These are phyloP conservation scores for Dipodomys merriami DNA, from an alignment of 2,113 vertebrate genomes.

Conservation along the genomic window DNA sequence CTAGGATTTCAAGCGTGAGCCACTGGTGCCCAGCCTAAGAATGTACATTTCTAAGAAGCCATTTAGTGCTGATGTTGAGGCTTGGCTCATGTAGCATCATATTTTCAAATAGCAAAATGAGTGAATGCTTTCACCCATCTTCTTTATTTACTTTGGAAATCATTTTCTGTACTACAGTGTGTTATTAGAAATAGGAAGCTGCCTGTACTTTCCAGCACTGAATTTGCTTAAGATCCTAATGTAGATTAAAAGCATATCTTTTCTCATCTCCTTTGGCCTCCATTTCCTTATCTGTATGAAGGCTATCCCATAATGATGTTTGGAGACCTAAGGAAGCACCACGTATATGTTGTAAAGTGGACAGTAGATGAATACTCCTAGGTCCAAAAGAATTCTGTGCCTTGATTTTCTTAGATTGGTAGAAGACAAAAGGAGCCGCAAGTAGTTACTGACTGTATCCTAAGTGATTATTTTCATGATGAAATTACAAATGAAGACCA, in stretches of 20 bases:
- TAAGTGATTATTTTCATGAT: constrained; percentile 30
- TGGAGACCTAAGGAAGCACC: neutral
- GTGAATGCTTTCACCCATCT: neutral
- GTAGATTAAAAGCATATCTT: neutral
- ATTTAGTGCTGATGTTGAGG: neutral
- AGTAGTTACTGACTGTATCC: neutral
- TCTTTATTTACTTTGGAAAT: neutral
- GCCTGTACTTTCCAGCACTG: neutral
- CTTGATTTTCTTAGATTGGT: neutral
- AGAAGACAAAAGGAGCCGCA: neutral
- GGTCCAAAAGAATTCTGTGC: neutral
- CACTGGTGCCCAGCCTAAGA: too few species aligned
- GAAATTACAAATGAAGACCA: constrained; percentile 29
- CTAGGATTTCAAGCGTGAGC: too few species aligned
- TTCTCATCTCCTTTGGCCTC: neutral
- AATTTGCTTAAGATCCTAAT: neutral
- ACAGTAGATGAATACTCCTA: neutral
- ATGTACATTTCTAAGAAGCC: neutral
- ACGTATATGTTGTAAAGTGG: neutral
- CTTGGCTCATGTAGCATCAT: neutral
- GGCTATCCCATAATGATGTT: neutral
- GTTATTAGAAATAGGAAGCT: neutral
- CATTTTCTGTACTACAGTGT: neutral
- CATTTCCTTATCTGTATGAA: constrained; percentile 29
- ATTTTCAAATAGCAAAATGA: neutral